Evolutionary conservation across 2,888 invertebrate genomes (phyloP), one percentile per base, ranked within the genome.

Genomic region (Amiota minor): DNA sequence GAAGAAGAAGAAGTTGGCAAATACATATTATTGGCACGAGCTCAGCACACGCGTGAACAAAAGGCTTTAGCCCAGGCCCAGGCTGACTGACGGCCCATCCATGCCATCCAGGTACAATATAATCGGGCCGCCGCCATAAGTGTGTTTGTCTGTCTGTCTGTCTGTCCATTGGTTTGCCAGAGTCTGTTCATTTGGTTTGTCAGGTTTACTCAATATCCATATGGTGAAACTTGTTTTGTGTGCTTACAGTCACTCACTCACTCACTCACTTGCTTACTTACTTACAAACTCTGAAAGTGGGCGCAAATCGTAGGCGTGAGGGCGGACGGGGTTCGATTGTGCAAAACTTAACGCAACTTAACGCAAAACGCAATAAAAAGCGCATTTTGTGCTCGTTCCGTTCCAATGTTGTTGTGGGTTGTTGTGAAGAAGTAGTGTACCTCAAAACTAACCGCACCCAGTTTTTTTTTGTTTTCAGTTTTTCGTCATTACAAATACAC

Each of bases 11-110:
- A 65, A 46, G 62, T 68, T 70, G 64, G 47, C 70, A 67, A 64
- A 73, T 80, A 67, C 56, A 73, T 80, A 83, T 85, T 35, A 35
- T 35, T 85, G 85, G 85, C 85, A 85, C 85, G 85, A 85, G 85
- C 85, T 78, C 78, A 78, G 86, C 85, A 85, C 85, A 86, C 85
- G 83, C 84, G 76, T 53, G 68, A 74, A 70, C 71, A 53, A 74
- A 78, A 69, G 76, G 75, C 72, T 75, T n/a, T 75, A 72, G 74
- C 35, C 35, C 35, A 35, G 35, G 35, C 35, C 35, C 2, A 6
- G 18, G 49, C 20, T 49, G 68, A 12, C 35, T 12, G 62, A 10
- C 45, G 16, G 61, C 14, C 61, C 10, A 45, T 35, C 61, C 20
- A 62, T 23, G 23, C 23, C 61, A 62, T 23, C 62, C 62, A 62